These are phyloP conservation scores for Meteorus colon DNA, from an alignment of 2,888 invertebrate genomes.

Conservation along the genomic window DNA sequence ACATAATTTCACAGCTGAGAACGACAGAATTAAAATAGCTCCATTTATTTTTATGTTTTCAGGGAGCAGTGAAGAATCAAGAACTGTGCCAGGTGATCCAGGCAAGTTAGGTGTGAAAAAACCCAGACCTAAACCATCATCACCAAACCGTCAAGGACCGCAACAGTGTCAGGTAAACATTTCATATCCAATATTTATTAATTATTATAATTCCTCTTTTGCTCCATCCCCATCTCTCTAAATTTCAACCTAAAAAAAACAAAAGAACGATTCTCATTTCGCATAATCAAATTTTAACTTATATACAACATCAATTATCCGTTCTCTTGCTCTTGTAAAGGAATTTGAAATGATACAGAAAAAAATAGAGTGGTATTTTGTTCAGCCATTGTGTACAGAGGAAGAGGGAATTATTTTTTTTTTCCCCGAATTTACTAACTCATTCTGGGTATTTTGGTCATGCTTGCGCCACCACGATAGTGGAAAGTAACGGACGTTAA, in stretches of 20 bases:
- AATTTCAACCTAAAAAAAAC: background rate
- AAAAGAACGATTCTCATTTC: background rate
- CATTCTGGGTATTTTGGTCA: background rate
- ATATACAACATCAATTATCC: background rate
- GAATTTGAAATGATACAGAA: too few species aligned
- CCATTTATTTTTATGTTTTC: constrained; percentile 51
- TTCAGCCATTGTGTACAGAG: too few species aligned
- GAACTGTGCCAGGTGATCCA: constrained; percentile 74
- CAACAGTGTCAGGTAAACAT: constrained; percentile 89
- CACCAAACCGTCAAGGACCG: constrained; percentile 92
- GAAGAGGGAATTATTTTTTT: background rate
- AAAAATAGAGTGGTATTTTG: too few species aligned
- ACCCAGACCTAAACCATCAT: constrained; percentile 88
- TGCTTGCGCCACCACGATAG: constrained; percentile 39
- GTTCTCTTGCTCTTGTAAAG: background rate
- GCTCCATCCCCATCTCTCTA: background rate
- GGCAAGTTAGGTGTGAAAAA: constrained; percentile 79
- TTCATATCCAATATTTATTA: too few species aligned
- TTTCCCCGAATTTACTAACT: constrained; percentile 2
- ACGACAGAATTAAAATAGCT: too few species aligned
- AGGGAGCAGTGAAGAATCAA: constrained; percentile 76
- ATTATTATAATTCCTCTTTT: background rate
- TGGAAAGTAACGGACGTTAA: constrained; percentile 59
- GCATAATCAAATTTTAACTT: background rate
- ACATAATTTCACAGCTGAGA: too few species aligned